Evolutionary conservation across 2,888 invertebrate genomes (phyloP).

Genomic region (Lysandra coridon): DNA sequence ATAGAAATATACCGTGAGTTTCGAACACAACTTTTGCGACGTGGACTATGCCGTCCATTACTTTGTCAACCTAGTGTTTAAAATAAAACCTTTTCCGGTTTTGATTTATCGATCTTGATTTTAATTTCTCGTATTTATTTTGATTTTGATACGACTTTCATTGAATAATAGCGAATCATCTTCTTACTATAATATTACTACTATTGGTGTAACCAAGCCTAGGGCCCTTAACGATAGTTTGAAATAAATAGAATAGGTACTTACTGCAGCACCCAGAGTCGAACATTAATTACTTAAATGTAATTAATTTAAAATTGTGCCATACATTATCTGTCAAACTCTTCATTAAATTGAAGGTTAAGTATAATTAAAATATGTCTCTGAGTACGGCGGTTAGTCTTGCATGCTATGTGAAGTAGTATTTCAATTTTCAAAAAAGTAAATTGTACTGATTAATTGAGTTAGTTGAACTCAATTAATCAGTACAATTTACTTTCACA

Average conservation of each 20-base stretch:
- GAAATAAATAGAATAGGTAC: not conserved
- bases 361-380: no score
- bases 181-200: no score
- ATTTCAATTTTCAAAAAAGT: not conserved
- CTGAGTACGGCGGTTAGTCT: no score
- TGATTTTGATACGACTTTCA: no score
- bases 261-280: no score
- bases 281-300: no score
- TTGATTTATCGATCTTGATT: not conserved
- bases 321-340: no score
- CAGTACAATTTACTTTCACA: not conserved
- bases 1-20: slow-evolving; percentile 61
- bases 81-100: not conserved
- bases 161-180: no score
- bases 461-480: not conserved
- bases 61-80: not conserved
- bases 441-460: no score
- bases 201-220: no score
- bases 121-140: not conserved
- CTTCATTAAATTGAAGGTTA: no score
- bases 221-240: not conserved
- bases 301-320: no score
- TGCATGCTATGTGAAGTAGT: not conserved
- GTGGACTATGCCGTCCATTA: not conserved
- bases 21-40: slow-evolving; percentile 50